These are phyloP conservation scores for Macrophya annulata DNA, from an alignment of 2,888 invertebrate genomes.

Conservation along the genomic window DNA sequence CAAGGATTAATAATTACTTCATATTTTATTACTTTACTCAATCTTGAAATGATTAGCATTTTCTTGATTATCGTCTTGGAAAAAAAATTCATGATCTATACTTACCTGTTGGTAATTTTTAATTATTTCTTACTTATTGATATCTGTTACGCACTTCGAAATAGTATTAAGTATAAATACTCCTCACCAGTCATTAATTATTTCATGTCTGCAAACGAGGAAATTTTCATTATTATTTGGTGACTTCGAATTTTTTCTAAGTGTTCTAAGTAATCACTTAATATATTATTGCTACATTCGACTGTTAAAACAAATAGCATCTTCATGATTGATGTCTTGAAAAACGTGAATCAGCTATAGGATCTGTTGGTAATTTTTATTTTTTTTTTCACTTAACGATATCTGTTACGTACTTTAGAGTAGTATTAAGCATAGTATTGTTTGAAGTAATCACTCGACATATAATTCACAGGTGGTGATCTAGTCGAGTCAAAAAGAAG, in stretches of 20 bases:
- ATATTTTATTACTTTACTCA: not conserved
- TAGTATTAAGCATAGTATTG: not conserved
- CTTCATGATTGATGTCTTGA: not conserved
- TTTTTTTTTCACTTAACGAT: not conserved
- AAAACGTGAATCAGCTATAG: not conserved
- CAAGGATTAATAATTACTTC: not conserved
- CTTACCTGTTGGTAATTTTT: not conserved
- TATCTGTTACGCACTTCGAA: not conserved
- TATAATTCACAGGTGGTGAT: constrained; percentile 7
- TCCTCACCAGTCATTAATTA: not conserved
- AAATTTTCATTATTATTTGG: not conserved
- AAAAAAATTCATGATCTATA: not conserved
- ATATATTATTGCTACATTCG: too few relatives aligned
- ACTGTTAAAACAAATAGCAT: too few relatives aligned
- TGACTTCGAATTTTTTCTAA: not conserved
- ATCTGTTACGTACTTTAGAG: not conserved
- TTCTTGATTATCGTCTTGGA: not conserved
- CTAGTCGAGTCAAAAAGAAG: not conserved
- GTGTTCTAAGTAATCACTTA: not conserved
- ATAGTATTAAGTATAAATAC: not conserved
- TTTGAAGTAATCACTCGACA: not conserved
- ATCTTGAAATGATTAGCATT: not conserved
- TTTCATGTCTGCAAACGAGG: not conserved
- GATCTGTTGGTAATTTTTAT: not conserved
- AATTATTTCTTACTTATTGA: not conserved